Conservation (phyloP, 2,113 vertebrate genomes). For the Neofelis nebulosa region DNA sequence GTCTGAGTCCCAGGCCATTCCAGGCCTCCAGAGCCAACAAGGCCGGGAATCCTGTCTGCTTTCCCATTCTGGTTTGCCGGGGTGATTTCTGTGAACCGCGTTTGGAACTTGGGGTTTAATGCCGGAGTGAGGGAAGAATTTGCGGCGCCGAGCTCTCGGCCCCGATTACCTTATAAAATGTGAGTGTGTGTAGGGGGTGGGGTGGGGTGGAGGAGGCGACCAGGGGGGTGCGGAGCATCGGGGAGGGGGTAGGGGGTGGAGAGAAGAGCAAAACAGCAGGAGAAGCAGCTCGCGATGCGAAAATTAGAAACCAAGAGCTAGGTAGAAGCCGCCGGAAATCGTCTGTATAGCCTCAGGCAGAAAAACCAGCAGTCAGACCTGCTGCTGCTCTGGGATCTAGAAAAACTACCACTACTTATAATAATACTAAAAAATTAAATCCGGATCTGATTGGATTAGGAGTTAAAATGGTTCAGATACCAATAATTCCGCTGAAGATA, state of each 20-base stretch:
- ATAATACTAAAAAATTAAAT: not conserved
- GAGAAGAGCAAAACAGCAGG: conserved; percentile 43
- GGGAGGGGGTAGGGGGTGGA: conserved; percentile 24
- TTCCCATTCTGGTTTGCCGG: not conserved
- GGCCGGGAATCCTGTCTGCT: not conserved
- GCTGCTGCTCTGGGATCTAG: not conserved
- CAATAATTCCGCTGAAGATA: not conserved
- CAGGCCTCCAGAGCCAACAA: not conserved
- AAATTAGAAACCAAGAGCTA: conserved; percentile 26
- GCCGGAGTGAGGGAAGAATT: not conserved
- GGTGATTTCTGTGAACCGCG: not conserved
- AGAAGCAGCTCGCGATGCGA: conserved; percentile 50
- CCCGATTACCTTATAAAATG: conserved; percentile 18
- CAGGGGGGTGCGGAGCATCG: not conserved
- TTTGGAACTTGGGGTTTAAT: not conserved
- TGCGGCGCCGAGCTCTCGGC: not conserved
- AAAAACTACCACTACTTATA: not conserved
- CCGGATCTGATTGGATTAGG: not conserved
- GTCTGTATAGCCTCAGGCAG: conserved; percentile 26
- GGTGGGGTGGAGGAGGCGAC: not conserved
- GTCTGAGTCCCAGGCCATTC: not conserved
- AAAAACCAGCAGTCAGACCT: conserved; percentile 51
- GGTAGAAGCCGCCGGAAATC: conserved; percentile 18
- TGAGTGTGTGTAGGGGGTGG: conserved; percentile 29
- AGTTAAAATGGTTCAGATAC: not conserved